A percentile compares a stretch with the other conserved stretches of the same genome.
Conservation (phyloP, 1,140 invertebrate genomes). For the Maniola jurtina region DNA sequence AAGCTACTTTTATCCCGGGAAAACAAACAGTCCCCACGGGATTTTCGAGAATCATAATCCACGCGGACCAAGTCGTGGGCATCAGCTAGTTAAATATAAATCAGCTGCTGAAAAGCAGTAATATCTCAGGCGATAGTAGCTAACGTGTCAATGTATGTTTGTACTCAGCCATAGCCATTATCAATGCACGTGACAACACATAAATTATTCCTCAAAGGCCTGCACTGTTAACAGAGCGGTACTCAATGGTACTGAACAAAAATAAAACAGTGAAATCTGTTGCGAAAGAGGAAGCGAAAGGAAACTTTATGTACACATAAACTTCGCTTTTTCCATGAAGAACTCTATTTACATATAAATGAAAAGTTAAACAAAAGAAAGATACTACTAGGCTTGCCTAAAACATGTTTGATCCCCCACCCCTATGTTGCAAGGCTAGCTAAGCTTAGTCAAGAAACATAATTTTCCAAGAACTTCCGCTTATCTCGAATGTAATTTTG, state of each 20-base stretch:
- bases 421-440: background rate
- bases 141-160: too few species aligned
- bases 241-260: background rate
- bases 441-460: background rate
- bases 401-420: background rate
- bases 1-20: too few species aligned
- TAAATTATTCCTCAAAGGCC: too few species aligned
- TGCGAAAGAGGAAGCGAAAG: background rate
- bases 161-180: too few species aligned
- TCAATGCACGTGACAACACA: too few species aligned
- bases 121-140: too few species aligned
- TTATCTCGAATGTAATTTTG: constrained; percentile 8
- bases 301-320: background rate
- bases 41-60: too few species aligned
- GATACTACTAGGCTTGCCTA: background rate
- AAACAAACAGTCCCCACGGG: too few species aligned
- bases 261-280: background rate
- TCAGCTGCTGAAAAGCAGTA: too few species aligned
- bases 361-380: background rate
- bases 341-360: background rate
- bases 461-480: constrained; percentile 2
- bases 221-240: too few species aligned
- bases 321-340: background rate
- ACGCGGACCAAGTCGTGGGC: too few species aligned
- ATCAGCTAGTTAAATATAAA: too few species aligned